These are phyloP conservation scores for Thera britannica DNA, from an alignment of 2,888 invertebrate genomes.

Conservation along the genomic window DNA sequence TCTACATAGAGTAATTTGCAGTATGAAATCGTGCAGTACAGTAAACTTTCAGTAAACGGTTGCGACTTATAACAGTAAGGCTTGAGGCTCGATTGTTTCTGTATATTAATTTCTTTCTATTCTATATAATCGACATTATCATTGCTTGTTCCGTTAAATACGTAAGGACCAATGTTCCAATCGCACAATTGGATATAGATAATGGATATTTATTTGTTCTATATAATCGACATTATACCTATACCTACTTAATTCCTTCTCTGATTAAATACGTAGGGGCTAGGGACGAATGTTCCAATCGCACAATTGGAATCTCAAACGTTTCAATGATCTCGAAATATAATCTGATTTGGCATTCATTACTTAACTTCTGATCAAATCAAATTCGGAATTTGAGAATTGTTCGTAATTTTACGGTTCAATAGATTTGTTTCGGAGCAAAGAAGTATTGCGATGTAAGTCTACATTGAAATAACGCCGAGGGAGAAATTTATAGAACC, in stretches of 20 bases:
- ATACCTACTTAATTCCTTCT: too few species aligned
- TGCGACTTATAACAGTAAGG: not conserved
- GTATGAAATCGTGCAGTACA: not conserved
- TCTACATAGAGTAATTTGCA: not conserved
- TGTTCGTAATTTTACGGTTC: constrained; percentile 76
- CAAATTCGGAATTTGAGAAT: constrained; percentile 74
- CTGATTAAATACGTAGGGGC: not conserved
- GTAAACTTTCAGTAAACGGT: too few species aligned
- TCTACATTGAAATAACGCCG: constrained; percentile 72
- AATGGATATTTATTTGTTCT: not conserved
- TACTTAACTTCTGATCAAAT: constrained; percentile 77
- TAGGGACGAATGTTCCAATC: constrained; percentile 7
- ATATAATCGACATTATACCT: not conserved
- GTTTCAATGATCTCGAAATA: constrained; percentile 58
- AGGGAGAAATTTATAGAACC: constrained; percentile 68
- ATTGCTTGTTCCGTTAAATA: not conserved
- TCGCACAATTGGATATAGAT: constrained; percentile 16
- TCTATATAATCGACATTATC: not conserved
- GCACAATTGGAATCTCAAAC: constrained; percentile 34
- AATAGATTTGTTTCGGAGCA: constrained; percentile 77
- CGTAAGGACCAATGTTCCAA: constrained; percentile 2
- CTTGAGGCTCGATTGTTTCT: not conserved
- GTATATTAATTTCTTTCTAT: too few species aligned
- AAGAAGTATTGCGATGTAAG: constrained; percentile 78
- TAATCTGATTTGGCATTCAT: constrained; percentile 69